Conservation (phyloP, 2,113 vertebrate species). For the Tupaia tana region DNA sequence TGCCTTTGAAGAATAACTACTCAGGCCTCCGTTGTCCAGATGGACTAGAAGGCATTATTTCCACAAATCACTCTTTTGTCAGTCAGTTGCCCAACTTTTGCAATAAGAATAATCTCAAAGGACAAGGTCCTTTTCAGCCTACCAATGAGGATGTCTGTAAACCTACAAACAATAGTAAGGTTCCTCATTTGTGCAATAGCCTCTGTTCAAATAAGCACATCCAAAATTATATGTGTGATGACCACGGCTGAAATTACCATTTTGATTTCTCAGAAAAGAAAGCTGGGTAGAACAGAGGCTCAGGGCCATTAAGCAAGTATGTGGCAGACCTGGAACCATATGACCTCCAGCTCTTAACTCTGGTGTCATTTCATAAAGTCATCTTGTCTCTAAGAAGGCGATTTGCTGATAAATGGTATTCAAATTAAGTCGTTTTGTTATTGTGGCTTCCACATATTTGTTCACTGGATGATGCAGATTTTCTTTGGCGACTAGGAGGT, state of each 20-base stretch:
- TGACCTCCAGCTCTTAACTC: not conserved
- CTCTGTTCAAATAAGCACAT: not conserved
- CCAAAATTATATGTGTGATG: not conserved
- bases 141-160: not conserved
- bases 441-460: not conserved
- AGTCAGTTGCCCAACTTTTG: not conserved
- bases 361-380: not conserved
- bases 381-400: not conserved
- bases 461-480: not conserved
- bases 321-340: not conserved
- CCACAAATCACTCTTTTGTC: not conserved
- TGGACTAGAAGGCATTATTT: not conserved
- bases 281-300: not conserved
- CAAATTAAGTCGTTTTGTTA: not conserved
- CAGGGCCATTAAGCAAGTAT: not conserved
- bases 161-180: not conserved
- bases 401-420: slow-evolving; percentile 24
- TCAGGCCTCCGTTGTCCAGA: not conserved
- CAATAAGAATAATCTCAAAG: not conserved
- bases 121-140: not conserved
- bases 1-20: not conserved
- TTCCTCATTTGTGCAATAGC: not conserved
- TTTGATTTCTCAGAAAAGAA: not conserved
- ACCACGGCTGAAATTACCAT: not conserved
- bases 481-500: not conserved